Base-by-base conservation (phyloP, 2,113 vertebrate genomes). In the Limanda limanda region DNA sequence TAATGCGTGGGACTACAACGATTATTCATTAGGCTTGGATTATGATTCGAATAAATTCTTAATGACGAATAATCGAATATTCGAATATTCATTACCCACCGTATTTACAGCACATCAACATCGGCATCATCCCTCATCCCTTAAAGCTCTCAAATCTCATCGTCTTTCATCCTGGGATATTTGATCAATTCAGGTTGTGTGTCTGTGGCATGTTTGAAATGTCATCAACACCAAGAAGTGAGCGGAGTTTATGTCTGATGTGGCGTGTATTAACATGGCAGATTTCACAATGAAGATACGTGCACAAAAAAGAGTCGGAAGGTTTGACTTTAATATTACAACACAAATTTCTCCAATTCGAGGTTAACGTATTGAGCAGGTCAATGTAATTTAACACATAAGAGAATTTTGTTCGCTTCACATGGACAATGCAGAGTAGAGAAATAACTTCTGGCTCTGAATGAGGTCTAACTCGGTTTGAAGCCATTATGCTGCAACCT, bases 391-490 rank as follows among this genome's bases (percentile, higher is more conserved):
- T 75, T 78, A 74, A 73, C 68, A 75, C 12, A 78, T 73, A 79
- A 48, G 35, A 67, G 25, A 75, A 79, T 69, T 56, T 45, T 65
- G 74, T 70, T 67, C 27, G 2, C 54, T 83, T 74, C 52, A 77
- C 55, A 24, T 76, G 67, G 48, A 76, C 37, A 79, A 47, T 37
- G 2, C 21, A 15, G 20, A 37, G 31, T 4, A n/a, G 15, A 1
- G 0, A n/a, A 31, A 61, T 55, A 51, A 63, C 68, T 37, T 66
- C 54, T 4, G 51, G 9, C 51, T 67, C 60, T 51, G 52, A 81
- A 86, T 70, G 42, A 68, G 63, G 75, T 58, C 48, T 35, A 47
- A 73, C 24, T 40, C 54, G 7, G 35, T 54, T 69, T 73, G 78
- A 57, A 37, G 70, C 42, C 65, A 58, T 84, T 70, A 65, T 11